These are phyloP conservation scores for Drosophila bifasciata DNA, from an alignment of 1,140 invertebrate genomes.

Conservation along the genomic window DNA sequence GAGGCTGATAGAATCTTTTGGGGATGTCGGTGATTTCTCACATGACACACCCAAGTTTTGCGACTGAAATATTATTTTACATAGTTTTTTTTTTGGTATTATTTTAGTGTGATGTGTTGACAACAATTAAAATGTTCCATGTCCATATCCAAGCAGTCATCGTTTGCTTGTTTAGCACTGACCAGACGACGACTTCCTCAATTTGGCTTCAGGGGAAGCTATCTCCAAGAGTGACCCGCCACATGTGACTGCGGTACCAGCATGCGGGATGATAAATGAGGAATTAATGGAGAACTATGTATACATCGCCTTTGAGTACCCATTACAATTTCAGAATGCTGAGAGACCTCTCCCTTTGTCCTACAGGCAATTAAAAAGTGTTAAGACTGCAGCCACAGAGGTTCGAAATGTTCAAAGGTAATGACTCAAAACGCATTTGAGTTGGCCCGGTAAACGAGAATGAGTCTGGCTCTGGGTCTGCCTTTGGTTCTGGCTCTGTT, in stretches of 20 bases:
- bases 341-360: slow-evolving; percentile 13
- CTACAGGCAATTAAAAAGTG: slow-evolving; percentile 68
- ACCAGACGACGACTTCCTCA: slow-evolving; percentile 12
- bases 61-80: slow-evolving; percentile 13
- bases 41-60: too few species aligned
- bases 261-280: slow-evolving; percentile 40
- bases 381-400: slow-evolving; percentile 44
- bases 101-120: slow-evolving; percentile 43
- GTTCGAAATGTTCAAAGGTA: slow-evolving; percentile 45
- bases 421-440: slow-evolving; percentile 56
- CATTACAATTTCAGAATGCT: slow-evolving; percentile 23
- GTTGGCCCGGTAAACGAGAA: not conserved
- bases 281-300: slow-evolving; percentile 28
- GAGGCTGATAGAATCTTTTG: not conserved
- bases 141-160: slow-evolving; percentile 27
- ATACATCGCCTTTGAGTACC: not conserved
- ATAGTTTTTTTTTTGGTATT: slow-evolving; percentile 24
- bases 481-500: not conserved
- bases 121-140: slow-evolving; percentile 39
- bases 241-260: slow-evolving; percentile 37
- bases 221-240: slow-evolving; percentile 24
- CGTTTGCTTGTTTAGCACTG: slow-evolving; percentile 38
- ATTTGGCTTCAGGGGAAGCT: slow-evolving; percentile 1
- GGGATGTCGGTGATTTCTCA: too few species aligned
- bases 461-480: not conserved